A percentile compares a stretch with the other conserved stretches of the same genome.
These are phyloP conservation scores for Cirrhinus mrigala DNA, from an alignment of 2,797 vertebrate species.

Conservation along the genomic window DNA sequence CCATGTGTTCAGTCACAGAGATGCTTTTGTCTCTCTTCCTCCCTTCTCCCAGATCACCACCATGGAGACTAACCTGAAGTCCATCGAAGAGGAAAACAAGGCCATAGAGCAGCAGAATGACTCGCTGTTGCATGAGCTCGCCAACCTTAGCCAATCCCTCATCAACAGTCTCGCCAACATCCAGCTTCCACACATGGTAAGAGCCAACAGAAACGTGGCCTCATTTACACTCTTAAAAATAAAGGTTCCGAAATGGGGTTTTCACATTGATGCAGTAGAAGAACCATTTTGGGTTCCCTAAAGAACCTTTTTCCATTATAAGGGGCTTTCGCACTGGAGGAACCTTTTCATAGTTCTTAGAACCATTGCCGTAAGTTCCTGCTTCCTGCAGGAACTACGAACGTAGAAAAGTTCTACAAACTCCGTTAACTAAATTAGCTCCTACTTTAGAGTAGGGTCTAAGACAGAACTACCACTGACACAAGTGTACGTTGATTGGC, in stretches of 20 bases:
- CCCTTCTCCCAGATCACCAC: conserved; percentile 89
- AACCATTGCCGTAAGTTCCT: too few species aligned
- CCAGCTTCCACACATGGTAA: conserved; percentile 99
- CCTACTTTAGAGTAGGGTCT: too few species aligned
- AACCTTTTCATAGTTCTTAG: too few species aligned
- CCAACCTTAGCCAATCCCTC: conserved; percentile 97
- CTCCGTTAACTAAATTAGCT: too few species aligned
- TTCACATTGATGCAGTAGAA: not conserved
- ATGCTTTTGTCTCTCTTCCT: conserved; percentile 7
- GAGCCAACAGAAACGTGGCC: conserved; percentile 56
- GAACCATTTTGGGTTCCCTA: not conserved
- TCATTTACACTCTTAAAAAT: not conserved
- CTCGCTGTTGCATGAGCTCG: conserved; percentile 96
- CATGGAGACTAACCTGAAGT: conserved; percentile 98
- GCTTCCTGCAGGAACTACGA: too few species aligned
- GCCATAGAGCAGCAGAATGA: conserved; percentile 98
- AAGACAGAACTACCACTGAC: too few species aligned
- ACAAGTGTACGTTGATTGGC: too few species aligned
- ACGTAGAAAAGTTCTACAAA: too few species aligned
- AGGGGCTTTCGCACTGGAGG: too few species aligned
- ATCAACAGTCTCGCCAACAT: conserved; percentile 99
- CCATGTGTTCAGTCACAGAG: conserved; percentile 6
- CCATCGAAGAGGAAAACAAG: conserved; percentile 98
- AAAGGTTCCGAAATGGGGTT: not conserved
- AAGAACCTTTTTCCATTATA: not conserved